Evolutionary conservation across 2,888 invertebrate genomes (phyloP), one percentile per base, ranked within the genome.

Genomic region (Athripsodes cinereus): DNA sequence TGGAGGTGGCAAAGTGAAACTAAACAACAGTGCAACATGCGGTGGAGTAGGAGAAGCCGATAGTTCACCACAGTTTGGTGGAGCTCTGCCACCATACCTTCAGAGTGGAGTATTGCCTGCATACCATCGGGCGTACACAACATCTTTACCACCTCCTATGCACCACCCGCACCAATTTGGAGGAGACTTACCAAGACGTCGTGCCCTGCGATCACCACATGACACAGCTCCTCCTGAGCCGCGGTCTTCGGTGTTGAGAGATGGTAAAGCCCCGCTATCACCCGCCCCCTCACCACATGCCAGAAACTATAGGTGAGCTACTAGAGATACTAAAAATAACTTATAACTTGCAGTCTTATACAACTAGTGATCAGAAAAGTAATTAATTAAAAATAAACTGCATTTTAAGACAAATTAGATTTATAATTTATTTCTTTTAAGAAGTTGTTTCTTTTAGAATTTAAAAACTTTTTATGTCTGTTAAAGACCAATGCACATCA

Each of bases 171-270:
- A 71, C 64, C 76, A 70, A 65, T 71, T 69, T 34, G 70, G 69
- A 26, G 75, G 73, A 61, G 78, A 79, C 64, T 71, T 74, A 59
- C 69, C 74, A 54, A 70, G 81, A 72, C 87, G 82, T 69, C 74
- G 81, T 65, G 76, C 77, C 63, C 73, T 80, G 66, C 79, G 80
- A 66, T 82, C 72, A 72, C 81, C 85, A 40, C 79, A 86, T 66
- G 85, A 86, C 66, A 77, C 81, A 20, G 73, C 76, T 13, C 71
- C 79, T 34, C 78, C 78, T 52, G 74, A 71, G 67, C 70, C 69
- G 31, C 76, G 86, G 64, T 85, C 85, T 49, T 86, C 86, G 62
- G 87, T 87, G 18, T 70, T 87, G 65, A 75, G 87, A 58, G 87
- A 87, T 68, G 83, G 82, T 35, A 76, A 64, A 53, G 63, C 63